Base-by-base conservation (phyloP, 2,113 vertebrate genomes). In the Grallaria varia region DNA sequence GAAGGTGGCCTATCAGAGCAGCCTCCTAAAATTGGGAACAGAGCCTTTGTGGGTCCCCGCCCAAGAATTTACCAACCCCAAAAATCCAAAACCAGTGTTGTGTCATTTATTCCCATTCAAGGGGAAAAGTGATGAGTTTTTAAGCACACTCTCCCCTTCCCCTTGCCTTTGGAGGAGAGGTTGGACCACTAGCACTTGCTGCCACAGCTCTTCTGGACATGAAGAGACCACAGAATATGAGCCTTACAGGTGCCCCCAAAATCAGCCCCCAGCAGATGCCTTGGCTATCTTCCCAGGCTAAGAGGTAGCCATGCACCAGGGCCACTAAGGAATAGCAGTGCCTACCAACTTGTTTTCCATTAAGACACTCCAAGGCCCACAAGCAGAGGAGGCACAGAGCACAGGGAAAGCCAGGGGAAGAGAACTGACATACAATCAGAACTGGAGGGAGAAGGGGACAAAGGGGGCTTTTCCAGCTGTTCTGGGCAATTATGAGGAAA, bases 301-400 rank as follows among this genome's bases (percentile, higher is more conserved):
- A 37, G 3, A 40, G 2, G 3, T 11, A 66, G 27, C n/a, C 35
- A 39, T n/a, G n/a, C 10, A 50, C 20, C 27, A 63, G 50, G 39
- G 17, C 25, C 58, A 23, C 13, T 2, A 28, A 62, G 52, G 58
- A 77, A 33, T 4, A 83, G 27, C 33, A 72, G 6, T 73, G 49
- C 55, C 56, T 30, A 56, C 17, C 18, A 89, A 6, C 5, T 20
- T 42, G 4, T 25, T 52, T 37, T 37, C 33, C 55, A 72, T 28
- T 42, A 23, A 62, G 60, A 25, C 18, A 11, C 4, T 9, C 78
- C 44, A 53, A 33, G 23, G 31, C 39, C 33, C 18, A 60, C 42
- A 58, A 0, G 33, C 21, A 72, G 35, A 81, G 82, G 31, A 55
- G 35, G 8, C 52, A 85, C 0, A 0, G 60, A 71, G 12, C 1